These are phyloP conservation scores for Ranitomeya variabilis DNA, from an alignment of 2,113 vertebrate species.

Conservation along the genomic window DNA sequence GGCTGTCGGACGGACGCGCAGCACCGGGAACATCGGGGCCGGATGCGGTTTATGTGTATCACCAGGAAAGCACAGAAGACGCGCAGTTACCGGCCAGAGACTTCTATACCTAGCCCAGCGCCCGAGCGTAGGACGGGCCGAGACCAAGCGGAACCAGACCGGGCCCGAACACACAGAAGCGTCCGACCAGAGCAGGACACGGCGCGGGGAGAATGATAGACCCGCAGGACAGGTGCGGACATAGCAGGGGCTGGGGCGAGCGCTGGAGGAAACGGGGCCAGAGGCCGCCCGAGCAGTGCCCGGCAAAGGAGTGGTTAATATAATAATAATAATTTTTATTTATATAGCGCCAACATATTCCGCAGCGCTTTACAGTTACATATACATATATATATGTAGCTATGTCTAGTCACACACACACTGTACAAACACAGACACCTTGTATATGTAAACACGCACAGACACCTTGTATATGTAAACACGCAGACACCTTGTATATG, in stretches of 20 bases:
- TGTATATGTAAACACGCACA: too few species aligned
- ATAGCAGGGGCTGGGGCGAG: neutral
- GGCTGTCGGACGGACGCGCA: neutral
- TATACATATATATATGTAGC: too few species aligned
- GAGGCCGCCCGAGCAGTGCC: too few species aligned
- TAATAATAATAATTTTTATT: too few species aligned
- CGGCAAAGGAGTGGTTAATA: too few species aligned
- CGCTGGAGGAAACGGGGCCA: too few species aligned
- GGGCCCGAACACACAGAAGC: neutral
- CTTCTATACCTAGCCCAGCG: neutral
- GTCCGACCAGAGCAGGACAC: constrained; percentile 31
- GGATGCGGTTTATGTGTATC: constrained; percentile 37
- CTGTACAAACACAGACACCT: too few species aligned
- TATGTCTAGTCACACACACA: too few species aligned
- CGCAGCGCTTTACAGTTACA: too few species aligned
- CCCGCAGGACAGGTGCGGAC: constrained; percentile 57
- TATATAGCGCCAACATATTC: too few species aligned
- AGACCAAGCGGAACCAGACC: neutral
- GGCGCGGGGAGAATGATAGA: constrained; percentile 57
- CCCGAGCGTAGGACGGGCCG: neutral
- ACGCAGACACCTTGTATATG: too few species aligned
- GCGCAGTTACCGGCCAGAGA: neutral
- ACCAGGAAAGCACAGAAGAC: constrained; percentile 12
- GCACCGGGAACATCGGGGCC: constrained; percentile 17
- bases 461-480: too few species aligned